Evolutionary conservation across 2,113 vertebrate genomes (phyloP).

Genomic region (Physeter macrocephalus): DNA sequence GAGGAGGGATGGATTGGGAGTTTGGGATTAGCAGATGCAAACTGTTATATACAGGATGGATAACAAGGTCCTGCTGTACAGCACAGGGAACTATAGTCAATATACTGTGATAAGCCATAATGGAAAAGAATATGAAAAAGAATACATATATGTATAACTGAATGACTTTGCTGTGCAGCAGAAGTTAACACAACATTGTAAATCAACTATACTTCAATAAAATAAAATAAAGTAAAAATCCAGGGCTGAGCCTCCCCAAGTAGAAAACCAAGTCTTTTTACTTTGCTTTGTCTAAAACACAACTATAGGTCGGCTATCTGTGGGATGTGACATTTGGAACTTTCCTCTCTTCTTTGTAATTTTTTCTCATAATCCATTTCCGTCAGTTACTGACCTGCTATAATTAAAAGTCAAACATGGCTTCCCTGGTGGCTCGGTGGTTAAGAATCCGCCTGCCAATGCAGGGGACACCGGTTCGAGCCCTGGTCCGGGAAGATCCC

Average conservation of each 20-base stretch:
- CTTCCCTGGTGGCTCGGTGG: not conserved
- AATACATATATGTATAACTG: no score
- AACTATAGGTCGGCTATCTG: not conserved
- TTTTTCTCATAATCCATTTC: not conserved
- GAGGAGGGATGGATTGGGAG: no score
- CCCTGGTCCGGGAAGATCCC: not conserved
- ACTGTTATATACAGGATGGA: no score
- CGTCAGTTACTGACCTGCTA: not conserved
- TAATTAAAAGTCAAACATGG: not conserved
- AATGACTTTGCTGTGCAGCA: no score
- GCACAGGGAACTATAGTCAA: no score
- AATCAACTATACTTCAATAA: no score
- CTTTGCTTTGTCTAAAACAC: not conserved
- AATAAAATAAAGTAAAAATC: not conserved
- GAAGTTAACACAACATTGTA: no score
- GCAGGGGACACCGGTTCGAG: rapidly evolving
- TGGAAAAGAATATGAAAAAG: no score
- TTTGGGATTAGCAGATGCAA: no score
- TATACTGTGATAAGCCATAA: no score
- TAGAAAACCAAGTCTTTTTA: not conserved
- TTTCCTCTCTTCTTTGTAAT: not conserved
- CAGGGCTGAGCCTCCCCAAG: not conserved
- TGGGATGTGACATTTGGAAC: not conserved
- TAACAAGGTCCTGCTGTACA: no score
- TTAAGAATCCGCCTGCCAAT: not conserved